Evolutionary conservation across 2,888 invertebrate genomes (phyloP).

Genomic region (Gastrophysa polygoni): DNA sequence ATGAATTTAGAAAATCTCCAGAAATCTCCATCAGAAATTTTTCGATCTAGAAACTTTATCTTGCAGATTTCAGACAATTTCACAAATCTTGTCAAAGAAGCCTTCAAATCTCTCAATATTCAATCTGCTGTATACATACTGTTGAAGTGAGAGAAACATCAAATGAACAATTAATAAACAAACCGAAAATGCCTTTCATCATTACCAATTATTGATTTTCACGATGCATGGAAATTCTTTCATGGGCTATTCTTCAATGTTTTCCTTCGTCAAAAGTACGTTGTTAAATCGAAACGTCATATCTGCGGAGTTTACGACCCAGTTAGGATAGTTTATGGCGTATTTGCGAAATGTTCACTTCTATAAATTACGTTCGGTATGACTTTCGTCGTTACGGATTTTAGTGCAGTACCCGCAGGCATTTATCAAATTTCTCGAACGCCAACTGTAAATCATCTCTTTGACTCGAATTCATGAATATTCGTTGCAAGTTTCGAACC

Average conservation of each 20-base stretch:
- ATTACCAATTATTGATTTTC: no score
- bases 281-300: neutral
- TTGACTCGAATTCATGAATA: slow-evolving; percentile 22
- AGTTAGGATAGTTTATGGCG: slow-evolving; percentile 22
- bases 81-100: no score
- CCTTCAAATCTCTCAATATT: no score
- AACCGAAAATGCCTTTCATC: no score
- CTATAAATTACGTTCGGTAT: slow-evolving; percentile 19
- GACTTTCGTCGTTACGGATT: slow-evolving; percentile 10
- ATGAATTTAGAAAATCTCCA: no score
- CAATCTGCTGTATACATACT: no score
- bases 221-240: neutral
- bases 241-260: neutral
- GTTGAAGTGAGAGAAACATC: no score
- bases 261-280: neutral
- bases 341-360: slow-evolving; percentile 14
- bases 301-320: slow-evolving; percentile 17
- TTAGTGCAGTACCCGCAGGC: slow-evolving; percentile 4
- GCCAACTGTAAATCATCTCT: slow-evolving; percentile 21
- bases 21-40: no score
- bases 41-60: no score
- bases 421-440: slow-evolving; percentile 24
- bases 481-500: neutral
- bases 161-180: no score
- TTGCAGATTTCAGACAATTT: no score